Evolutionary conservation across 92 coral and sea anemone genomes (phyloP), one percentile per base, ranked within the genome.

Genomic region (Chrysogorgia sp.): DNA sequence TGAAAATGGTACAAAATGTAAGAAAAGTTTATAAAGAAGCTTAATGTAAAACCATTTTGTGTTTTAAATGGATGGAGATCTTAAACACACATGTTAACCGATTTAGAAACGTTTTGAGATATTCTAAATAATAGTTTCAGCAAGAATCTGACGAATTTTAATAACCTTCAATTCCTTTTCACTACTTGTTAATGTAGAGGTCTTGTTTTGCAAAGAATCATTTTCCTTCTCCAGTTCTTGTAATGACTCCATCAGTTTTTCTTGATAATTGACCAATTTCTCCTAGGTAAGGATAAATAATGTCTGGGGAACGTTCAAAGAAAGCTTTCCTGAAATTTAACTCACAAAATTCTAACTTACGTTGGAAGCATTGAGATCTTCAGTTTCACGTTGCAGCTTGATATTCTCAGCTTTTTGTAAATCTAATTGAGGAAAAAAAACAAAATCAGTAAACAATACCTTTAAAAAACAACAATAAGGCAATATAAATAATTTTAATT

Each of bases 121-220:
- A n/a, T n/a, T n/a, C n/a, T n/a, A n/a, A n/a, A n/a, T n/a, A n/a
- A n/a, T n/a, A n/a, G n/a, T n/a, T n/a, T n/a, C n/a, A n/a, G n/a
- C n/a, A n/a, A n/a, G n/a, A n/a, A n/a, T n/a, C n/a, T n/a, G n/a
- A n/a, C n/a, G n/a, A 40, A 15, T 24, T 31, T 52, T 15, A 53
- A 40, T 21, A 70, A 86, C 90, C 90, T 81, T 72, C 20, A 86
- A 69, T 59, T 80, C 81, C 3, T 75, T 63, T 21, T 63, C 77
- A 25, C 80, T 75, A 9, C 82, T 63, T 76, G 79, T 34, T 31
- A 82, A 58, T 19, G 64, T 63, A 12, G 40, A 24, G 3, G 72
- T 69, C 13, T 28, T 64, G 24, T 45, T 47, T n/a, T 67, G 43
- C 28, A 56, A 47, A 48, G 66, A 59, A 12, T 81, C 76, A 19